phyloP scores from a whole-genome alignment of 2,888 invertebrate species.

The Monoplex corrugatus region DNA sequence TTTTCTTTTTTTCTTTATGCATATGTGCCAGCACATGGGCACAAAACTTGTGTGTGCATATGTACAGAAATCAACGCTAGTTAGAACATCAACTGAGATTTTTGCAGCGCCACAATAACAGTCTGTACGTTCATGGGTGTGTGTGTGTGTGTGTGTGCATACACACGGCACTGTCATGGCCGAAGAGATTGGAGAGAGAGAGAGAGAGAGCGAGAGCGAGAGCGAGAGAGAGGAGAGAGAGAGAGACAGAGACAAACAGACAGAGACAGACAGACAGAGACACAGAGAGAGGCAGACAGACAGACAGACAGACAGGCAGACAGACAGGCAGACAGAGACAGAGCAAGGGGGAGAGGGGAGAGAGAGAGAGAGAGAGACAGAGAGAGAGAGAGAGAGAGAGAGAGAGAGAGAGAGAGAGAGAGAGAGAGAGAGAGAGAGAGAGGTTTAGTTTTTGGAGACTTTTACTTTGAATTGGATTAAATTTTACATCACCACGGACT shows the following conservation, averaged over 20 bases:
- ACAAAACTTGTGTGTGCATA: too few species aligned
- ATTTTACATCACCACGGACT: too few species aligned
- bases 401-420: conserved; percentile 22
- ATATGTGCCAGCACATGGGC: too few species aligned
- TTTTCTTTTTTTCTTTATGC: too few species aligned
- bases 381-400: background rate
- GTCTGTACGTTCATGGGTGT: background rate
- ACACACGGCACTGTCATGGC: too few species aligned
- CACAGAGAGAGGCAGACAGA: background rate
- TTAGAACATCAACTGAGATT: too few species aligned
- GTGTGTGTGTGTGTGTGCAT: background rate
- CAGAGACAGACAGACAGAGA: background rate
- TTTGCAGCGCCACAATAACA: background rate
- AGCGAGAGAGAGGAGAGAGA: background rate
- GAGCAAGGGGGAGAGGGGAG: background rate
- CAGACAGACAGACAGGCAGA: background rate
- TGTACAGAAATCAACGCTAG: too few species aligned
- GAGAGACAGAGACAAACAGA: background rate
- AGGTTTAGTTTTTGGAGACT: too few species aligned
- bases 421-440: too few species aligned
- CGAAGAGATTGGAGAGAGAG: background rate
- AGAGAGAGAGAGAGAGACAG: background rate
- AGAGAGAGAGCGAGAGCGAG: background rate
- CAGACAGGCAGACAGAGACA: background rate
- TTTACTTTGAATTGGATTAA: too few species aligned